phyloP scores from a whole-genome alignment of 2,888 invertebrate species.

The Conops quadrifasciatus region DNA sequence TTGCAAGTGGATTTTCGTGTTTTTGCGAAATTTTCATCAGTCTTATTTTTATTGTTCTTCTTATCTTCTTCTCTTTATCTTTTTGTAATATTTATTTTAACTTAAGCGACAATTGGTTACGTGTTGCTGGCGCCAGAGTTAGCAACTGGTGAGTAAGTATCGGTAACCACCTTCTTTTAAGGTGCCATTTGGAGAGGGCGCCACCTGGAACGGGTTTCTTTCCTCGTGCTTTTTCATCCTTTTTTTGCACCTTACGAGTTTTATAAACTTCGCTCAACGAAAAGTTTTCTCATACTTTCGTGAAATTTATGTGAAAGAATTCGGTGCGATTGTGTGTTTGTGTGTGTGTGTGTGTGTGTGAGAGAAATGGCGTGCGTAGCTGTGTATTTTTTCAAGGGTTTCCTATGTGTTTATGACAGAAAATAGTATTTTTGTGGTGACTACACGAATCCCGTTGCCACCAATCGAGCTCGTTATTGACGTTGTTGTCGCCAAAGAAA shows the following conservation, averaged over 20 bases:
- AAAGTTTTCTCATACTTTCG: neutral
- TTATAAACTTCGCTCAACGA: constrained; percentile 23
- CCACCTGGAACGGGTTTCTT: constrained; percentile 28
- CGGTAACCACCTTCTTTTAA: neutral
- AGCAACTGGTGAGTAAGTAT: neutral
- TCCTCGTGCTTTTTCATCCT: constrained; percentile 21
- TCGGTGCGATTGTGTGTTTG: neutral
- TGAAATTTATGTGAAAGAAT: constrained; percentile 9
- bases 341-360: neutral
- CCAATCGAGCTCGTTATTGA: neutral
- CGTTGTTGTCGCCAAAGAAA: constrained; percentile 9
- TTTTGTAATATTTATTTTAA: constrained; percentile 12
- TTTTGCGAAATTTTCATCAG: constrained; percentile 31
- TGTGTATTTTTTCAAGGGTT: constrained; percentile 19
- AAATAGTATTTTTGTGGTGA: constrained; percentile 26
- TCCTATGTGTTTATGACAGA: constrained; percentile 31
- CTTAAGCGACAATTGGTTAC: constrained; percentile 13
- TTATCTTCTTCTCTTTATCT: constrained; percentile 6
- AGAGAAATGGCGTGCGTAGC: neutral
- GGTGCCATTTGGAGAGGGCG: constrained; percentile 13
- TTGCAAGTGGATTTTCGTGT: constrained; percentile 37
- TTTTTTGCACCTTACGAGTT: constrained; percentile 26
- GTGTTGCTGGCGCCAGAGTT: constrained; percentile 5
- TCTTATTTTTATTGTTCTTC: neutral
- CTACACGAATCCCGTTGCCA: neutral